phyloP scores from a whole-genome alignment of 2,888 invertebrate species.

The Xanthorhoe spadicearia region DNA sequence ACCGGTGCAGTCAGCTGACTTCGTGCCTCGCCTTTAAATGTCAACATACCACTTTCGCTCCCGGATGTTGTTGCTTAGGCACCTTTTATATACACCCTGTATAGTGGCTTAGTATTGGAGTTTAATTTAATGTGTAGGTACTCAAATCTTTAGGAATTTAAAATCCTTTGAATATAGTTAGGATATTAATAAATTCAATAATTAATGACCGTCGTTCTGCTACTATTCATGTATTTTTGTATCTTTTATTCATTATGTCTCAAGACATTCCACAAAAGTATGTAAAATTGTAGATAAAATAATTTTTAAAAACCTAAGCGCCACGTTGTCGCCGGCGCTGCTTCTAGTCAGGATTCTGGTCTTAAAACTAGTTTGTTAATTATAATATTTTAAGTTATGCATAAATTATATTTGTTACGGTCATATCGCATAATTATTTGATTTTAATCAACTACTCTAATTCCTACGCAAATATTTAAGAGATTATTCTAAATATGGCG shows the following conservation, averaged over 20 bases:
- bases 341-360: not conserved
- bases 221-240: not conserved
- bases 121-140: not conserved
- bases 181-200: too few species aligned
- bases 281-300: not conserved
- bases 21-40: conserved; percentile 49
- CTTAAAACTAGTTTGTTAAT: conserved; percentile 1
- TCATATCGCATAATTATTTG: not conserved
- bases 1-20: conserved; percentile 43
- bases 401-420: conserved; percentile 5
- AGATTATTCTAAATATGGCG: too few species aligned
- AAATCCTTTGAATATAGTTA: not conserved
- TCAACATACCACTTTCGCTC: conserved; percentile 58
- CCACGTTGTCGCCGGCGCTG: not conserved
- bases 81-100: conserved; percentile 7
- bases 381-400: conserved; percentile 7
- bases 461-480: too few species aligned
- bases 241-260: not conserved
- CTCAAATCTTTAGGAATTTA: not conserved
- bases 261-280: not conserved
- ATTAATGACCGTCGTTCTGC: not conserved
- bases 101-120: not conserved
- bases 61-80: conserved; percentile 38
- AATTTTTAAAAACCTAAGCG: not conserved
- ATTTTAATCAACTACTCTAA: not conserved